phyloP scores from a whole-genome alignment of 2,888 invertebrate species.

The Drosophila mettleri region DNA sequence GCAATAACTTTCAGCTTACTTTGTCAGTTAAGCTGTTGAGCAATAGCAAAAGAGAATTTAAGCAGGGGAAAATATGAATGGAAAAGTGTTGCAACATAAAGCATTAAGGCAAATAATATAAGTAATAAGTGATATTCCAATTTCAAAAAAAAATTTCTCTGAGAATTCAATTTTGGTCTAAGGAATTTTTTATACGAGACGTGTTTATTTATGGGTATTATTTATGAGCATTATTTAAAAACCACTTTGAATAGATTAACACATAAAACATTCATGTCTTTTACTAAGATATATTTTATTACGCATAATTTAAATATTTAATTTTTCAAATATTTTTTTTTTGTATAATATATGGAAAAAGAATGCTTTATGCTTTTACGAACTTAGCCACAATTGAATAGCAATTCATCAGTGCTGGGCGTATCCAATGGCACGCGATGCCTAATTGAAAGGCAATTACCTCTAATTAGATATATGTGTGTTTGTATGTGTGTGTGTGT shows the following conservation, averaged over 20 bases:
- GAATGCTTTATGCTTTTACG: constrained; percentile 4
- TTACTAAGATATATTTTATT: not conserved
- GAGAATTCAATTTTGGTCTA: no score
- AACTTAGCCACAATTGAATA: constrained; percentile 19
- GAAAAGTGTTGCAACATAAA: no score
- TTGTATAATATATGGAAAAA: not conserved
- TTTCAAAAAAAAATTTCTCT: no score
- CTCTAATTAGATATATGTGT: constrained; percentile 67
- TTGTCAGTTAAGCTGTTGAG: constrained; percentile 8
- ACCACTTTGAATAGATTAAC: not conserved
- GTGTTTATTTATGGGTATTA: not conserved
- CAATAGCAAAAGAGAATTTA: not conserved
- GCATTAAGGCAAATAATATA: not conserved
- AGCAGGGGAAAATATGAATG: not conserved
- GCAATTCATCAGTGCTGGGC: constrained; percentile 32
- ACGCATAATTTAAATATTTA: no score
- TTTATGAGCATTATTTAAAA: not conserved
- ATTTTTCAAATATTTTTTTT: no score
- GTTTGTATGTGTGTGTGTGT: not conserved
- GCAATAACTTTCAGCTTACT: constrained; percentile 21
- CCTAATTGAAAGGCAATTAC: constrained; percentile 78
- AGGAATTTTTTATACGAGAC: no score
- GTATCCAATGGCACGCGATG: constrained; percentile 60
- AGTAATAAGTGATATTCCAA: no score
- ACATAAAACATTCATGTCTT: not conserved